These are phyloP conservation scores for Andrena dorsata DNA, from an alignment of 2,888 invertebrate genomes.

Conservation along the genomic window DNA sequence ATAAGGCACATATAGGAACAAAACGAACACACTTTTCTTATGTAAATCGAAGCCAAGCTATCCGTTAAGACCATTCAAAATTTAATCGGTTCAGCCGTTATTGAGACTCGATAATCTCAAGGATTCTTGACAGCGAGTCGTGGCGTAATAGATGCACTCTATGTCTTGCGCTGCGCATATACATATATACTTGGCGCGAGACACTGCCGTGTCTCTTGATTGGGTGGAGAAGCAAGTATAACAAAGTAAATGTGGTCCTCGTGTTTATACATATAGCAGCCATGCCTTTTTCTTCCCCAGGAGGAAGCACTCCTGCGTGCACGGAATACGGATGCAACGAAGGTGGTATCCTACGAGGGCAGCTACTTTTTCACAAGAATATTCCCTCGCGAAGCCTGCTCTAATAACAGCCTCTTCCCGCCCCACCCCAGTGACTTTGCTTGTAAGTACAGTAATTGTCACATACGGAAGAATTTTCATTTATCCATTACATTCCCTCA, in stretches of 20 bases:
- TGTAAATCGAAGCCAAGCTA: too few relatives aligned
- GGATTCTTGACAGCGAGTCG: too few relatives aligned
- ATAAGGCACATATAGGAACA: too few relatives aligned
- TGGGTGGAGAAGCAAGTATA: neutral
- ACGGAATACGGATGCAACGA: slow-evolving; percentile 11
- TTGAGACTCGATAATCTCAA: too few relatives aligned
- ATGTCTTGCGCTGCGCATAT: too few relatives aligned
- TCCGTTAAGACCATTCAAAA: too few relatives aligned
- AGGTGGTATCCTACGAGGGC: slow-evolving; percentile 12
- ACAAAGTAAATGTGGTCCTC: neutral
- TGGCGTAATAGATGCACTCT: too few relatives aligned
- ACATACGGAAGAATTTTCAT: slow-evolving; percentile 4
- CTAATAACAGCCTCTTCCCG: slow-evolving; percentile 20
- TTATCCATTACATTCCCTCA: neutral
- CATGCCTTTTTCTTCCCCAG: slow-evolving; percentile 9
- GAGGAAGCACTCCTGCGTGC: slow-evolving; percentile 33
- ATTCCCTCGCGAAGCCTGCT: slow-evolving; percentile 28
- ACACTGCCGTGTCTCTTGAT: too few relatives aligned
- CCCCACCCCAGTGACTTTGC: neutral
- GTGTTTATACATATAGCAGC: slow-evolving; percentile 17
- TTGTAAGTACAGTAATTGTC: slow-evolving; percentile 27
- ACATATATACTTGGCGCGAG: too few relatives aligned
- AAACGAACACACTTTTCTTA: too few relatives aligned
- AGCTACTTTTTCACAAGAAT: slow-evolving; percentile 40
- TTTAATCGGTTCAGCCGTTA: too few relatives aligned